Conservation (phyloP, 2,888 invertebrate genomes). For the Chrysomela aeneicollis region DNA sequence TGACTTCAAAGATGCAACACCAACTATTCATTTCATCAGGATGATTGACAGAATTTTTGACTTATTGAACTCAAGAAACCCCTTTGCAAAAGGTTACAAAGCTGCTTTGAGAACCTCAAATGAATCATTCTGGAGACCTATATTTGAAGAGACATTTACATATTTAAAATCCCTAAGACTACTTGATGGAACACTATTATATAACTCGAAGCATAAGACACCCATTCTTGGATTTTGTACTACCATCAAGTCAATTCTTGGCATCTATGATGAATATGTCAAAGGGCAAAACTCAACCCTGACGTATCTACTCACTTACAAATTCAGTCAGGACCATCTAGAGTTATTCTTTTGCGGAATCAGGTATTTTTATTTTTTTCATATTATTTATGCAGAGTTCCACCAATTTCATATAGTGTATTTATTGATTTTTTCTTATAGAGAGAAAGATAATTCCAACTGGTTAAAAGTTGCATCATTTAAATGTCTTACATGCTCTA, state of each 20-base stretch:
- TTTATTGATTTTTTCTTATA: too few species aligned
- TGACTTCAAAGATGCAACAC: conserved; percentile 27
- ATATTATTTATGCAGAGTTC: too few species aligned
- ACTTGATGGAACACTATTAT: neutral
- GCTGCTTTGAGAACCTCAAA: conserved; percentile 24
- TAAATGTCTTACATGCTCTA: too few species aligned
- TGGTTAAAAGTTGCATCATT: too few species aligned
- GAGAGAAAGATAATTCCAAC: too few species aligned
- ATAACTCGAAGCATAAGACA: conserved; percentile 11
- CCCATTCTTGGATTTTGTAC: conserved; percentile 19
- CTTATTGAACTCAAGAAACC: conserved; percentile 33
- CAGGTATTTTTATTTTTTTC: conserved; percentile 12
- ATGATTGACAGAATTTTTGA: conserved; percentile 33
- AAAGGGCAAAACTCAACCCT: neutral
- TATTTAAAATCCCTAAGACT: conserved; percentile 23
- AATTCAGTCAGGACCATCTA: conserved; percentile 23
- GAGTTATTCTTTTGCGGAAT: conserved; percentile 20
- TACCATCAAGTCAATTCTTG: conserved; percentile 10
- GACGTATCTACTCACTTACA: conserved; percentile 11
- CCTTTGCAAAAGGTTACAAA: conserved; percentile 19
- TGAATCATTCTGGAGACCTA: conserved; percentile 24
- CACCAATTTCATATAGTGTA: too few species aligned
- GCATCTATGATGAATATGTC: conserved; percentile 19
- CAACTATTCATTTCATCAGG: conserved; percentile 32
- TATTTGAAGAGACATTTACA: conserved; percentile 11